phyloP scores from a whole-genome alignment of 2,113 vertebrate species.

The Etheostoma spectabile region DNA sequence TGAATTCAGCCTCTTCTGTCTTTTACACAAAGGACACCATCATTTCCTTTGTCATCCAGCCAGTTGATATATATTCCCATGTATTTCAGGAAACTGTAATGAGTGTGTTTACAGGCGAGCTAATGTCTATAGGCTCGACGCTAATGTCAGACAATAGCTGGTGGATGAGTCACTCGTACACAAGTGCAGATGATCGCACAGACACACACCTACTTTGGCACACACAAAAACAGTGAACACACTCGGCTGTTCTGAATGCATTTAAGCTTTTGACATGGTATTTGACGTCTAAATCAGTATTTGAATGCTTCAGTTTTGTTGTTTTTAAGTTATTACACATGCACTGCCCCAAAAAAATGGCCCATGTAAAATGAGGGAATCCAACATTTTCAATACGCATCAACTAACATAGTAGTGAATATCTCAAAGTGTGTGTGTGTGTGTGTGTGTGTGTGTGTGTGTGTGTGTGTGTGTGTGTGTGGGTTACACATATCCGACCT shows the following conservation, averaged over 20 bases:
- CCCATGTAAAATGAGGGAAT: too few species aligned
- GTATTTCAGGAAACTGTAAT: constrained; percentile 61
- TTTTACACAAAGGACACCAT: constrained; percentile 61
- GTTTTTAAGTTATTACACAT: too few species aligned
- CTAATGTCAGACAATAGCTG: constrained; percentile 55
- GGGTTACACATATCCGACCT: too few species aligned
- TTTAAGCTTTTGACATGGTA: too few species aligned
- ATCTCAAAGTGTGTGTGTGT: too few species aligned
- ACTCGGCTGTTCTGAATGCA: neutral
- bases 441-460: too few species aligned
- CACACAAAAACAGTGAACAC: neutral
- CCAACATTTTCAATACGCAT: too few species aligned
- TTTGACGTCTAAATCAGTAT: too few species aligned
- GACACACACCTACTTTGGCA: constrained; percentile 1
- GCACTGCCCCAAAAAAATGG: too few species aligned
- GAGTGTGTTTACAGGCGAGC: constrained; percentile 44
- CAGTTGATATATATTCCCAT: constrained; percentile 56
- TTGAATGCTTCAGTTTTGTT: too few species aligned
- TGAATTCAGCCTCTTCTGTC: constrained; percentile 53
- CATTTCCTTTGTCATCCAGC: constrained; percentile 46
- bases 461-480: too few species aligned
- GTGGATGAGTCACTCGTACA: constrained; percentile 48
- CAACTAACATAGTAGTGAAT: too few species aligned
- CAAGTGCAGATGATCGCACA: constrained; percentile 39
- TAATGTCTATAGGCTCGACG: constrained; percentile 52